These are phyloP conservation scores for Drosophila ezoana DNA, from an alignment of 2,888 invertebrate species.

Conservation along the genomic window DNA sequence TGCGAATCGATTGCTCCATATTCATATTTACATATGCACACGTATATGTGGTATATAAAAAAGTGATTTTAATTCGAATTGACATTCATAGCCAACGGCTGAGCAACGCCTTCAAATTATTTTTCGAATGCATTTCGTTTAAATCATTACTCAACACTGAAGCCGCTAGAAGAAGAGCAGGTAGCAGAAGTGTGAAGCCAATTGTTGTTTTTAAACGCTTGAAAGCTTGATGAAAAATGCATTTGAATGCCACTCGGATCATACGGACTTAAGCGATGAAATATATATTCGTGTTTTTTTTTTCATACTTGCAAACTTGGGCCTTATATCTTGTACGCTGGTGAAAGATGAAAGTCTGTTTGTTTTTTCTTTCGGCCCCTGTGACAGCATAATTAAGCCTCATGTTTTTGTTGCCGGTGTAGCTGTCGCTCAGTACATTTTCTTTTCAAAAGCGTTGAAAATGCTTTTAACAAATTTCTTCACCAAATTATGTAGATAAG, in stretches of 20 bases:
- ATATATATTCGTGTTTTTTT: conserved; percentile 58
- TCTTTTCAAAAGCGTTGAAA: conserved; percentile 62
- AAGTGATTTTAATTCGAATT: conserved; percentile 60
- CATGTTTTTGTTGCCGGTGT: conserved; percentile 30
- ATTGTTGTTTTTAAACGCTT: conserved; percentile 18
- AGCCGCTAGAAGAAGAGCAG: conserved; percentile 19
- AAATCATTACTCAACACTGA: conserved; percentile 20
- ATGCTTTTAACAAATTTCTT: conserved; percentile 61
- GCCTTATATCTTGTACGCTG: conserved; percentile 29
- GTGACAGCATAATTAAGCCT: conserved; percentile 78
- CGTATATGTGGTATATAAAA: conserved; percentile 21
- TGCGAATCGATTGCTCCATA: conserved; percentile 1
- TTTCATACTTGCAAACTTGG: conserved; percentile 44
- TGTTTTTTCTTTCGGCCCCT: conserved; percentile 64
- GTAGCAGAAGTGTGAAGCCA: not conserved
- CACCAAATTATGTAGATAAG: conserved; percentile 69
- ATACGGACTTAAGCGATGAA: conserved; percentile 78
- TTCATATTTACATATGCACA: not conserved
- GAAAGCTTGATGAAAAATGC: conserved; percentile 35
- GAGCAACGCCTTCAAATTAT: conserved; percentile 35
- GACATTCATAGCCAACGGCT: conserved; percentile 42
- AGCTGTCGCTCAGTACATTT: conserved; percentile 53
- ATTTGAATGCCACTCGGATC: conserved; percentile 73
- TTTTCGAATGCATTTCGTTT: conserved; percentile 24
- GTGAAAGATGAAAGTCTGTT: conserved; percentile 76